phyloP scores from a whole-genome alignment of 2,888 invertebrate species.

The Ophioninae sp. region DNA sequence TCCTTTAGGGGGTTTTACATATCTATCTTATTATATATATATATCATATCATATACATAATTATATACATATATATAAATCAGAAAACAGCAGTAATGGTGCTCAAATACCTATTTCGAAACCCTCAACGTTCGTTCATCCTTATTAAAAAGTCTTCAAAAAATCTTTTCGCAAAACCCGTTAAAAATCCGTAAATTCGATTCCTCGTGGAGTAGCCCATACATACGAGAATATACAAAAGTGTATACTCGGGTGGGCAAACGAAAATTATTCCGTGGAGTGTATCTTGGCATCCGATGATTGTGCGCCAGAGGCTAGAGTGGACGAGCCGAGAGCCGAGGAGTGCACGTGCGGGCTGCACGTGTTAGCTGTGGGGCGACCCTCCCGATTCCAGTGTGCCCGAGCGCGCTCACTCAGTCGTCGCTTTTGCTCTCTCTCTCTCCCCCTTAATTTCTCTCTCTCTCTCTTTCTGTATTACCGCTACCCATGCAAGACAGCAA shows the following conservation, averaged over 20 bases:
- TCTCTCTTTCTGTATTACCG: conserved; percentile 20
- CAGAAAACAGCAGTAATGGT: too few relatives aligned
- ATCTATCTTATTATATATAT: too few relatives aligned
- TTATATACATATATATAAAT: too few relatives aligned
- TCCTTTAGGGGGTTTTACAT: too few relatives aligned
- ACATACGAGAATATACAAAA: conserved; percentile 25
- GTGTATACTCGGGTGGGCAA: conserved; percentile 61
- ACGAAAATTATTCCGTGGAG: conserved; percentile 78
- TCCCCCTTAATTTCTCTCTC: conserved; percentile 6
- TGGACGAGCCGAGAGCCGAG: conserved; percentile 70
- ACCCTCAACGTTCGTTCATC: too few relatives aligned
- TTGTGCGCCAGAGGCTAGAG: conserved; percentile 79
- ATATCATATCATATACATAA: too few relatives aligned
- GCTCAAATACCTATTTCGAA: too few relatives aligned
- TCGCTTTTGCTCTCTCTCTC: conserved; percentile 10
- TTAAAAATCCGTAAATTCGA: conserved; percentile 6
- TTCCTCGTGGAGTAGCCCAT: conserved; percentile 27
- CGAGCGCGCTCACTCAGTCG: conserved; percentile 52
- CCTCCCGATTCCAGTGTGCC: conserved; percentile 74
- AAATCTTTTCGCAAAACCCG: too few relatives aligned
- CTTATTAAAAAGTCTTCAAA: too few relatives aligned
- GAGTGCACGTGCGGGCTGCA: conserved; percentile 80
- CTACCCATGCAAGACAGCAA: conserved; percentile 27
- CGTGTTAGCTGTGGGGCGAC: conserved; percentile 79
- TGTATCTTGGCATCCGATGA: conserved; percentile 80